Base-by-base conservation (phyloP, 2,888 invertebrate genomes). In the Adela reaumurella region DNA sequence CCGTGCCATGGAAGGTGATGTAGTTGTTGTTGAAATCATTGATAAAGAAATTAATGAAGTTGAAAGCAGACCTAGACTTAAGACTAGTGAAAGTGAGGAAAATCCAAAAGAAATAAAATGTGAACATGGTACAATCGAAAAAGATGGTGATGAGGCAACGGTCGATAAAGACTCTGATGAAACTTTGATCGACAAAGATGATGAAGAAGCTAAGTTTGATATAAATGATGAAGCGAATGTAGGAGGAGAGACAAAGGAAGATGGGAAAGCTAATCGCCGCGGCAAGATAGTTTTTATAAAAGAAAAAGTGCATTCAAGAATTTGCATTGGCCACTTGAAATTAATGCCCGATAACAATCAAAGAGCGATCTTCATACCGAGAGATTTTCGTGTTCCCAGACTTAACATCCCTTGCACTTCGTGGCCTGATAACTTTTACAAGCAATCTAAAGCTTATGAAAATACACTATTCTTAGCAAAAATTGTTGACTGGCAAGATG, bases 1-100 rank as follows among this genome's bases (percentile, higher is more conserved):
- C 58, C 80, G 92, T 56, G 91, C 94, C 16, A 74, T 96, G 53
- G 91, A 95, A 58, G 92, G 92, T 1, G 95, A 96, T 68, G 67
- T 86, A 55, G 94, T 96, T 10, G 82, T 86, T 16, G 82, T 87
- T 1, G 74, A 82, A 61, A 60, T 87, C 17, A 68, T 70, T 51
- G 63, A 53, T 47, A 61, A 70, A 6, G 55, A 49, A 24, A 8
- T n/a, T n/a, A n/a, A n/a, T n/a, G n/a, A n/a, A n/a, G n/a, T n/a
- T n/a, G n/a, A n/a, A n/a, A n/a, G n/a, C n/a, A n/a, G n/a, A n/a
- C n/a, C n/a, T n/a, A n/a, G n/a, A n/a, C n/a, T 14, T 24, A 24
- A 49, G 19, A 47, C 47, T 44, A 43, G 45, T 20, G 47, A 47
- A 42, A 51, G 48, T 20, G 24, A 16, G 16, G 29, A 17, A 43